phyloP scores from a whole-genome alignment of 1,140 invertebrate species.

The Linepithema humile region DNA sequence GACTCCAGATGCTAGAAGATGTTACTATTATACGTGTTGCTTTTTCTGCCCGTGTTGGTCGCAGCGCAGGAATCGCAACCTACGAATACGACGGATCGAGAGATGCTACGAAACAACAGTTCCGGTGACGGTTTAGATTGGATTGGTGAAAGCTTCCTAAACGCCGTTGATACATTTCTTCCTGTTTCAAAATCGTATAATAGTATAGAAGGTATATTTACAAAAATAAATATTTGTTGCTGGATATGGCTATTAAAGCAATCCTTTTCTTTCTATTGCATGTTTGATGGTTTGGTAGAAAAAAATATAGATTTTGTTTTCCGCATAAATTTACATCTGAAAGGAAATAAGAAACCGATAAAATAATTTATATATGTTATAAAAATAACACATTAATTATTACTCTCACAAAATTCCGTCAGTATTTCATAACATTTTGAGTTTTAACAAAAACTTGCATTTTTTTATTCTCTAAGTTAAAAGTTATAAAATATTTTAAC shows the following conservation, averaged over 20 bases:
- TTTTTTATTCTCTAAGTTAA: neutral
- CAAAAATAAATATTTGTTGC: neutral
- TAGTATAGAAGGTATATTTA: slow-evolving; percentile 56
- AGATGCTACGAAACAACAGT: neutral
- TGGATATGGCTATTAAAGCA: neutral
- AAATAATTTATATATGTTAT: neutral
- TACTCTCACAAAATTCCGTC: neutral
- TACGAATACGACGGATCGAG: neutral
- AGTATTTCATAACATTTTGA: neutral
- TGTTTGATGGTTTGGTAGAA: neutral
- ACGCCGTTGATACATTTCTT: slow-evolving; percentile 64
- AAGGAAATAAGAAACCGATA: neutral
- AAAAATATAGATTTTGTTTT: neutral
- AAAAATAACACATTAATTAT: neutral
- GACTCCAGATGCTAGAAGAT: slow-evolving; percentile 40
- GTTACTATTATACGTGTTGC: slow-evolving; percentile 42
- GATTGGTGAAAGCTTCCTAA: slow-evolving; percentile 67
- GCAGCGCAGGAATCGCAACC: slow-evolving; percentile 45
- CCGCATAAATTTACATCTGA: neutral
- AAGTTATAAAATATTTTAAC: neutral
- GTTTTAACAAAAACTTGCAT: neutral
- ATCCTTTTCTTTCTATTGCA: neutral
- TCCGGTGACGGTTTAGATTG: slow-evolving; percentile 38
- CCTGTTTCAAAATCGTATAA: slow-evolving; percentile 32
- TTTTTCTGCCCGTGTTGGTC: slow-evolving; percentile 50